phyloP scores from a whole-genome alignment of 2,113 vertebrate genomes.

The Menura novaehollandiae region DNA sequence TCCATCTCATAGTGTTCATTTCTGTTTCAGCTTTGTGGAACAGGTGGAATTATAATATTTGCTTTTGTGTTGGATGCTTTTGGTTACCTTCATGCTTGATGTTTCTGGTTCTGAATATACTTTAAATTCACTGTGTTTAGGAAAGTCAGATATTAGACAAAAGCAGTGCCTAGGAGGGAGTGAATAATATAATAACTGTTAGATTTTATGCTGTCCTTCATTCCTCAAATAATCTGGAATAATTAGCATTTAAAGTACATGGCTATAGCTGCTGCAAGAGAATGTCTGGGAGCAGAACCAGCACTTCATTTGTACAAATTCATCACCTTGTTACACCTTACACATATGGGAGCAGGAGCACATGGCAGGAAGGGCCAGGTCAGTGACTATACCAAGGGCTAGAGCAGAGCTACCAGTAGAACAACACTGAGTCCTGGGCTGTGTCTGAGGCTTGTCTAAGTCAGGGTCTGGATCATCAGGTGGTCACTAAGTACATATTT shows the following conservation, averaged over 20 bases:
- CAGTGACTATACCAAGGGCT: rapidly evolving
- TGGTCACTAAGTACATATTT: neutral
- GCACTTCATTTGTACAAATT: neutral
- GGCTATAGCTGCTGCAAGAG: neutral
- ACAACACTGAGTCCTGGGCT: neutral
- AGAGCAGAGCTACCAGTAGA: neutral
- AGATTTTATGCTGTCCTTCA: neutral
- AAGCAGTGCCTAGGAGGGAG: neutral
- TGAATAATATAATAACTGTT: neutral
- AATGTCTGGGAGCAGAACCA: neutral
- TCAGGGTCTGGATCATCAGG: neutral
- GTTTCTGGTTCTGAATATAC: neutral
- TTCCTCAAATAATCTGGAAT: neutral
- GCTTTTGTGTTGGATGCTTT: neutral
- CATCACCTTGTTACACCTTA: neutral
- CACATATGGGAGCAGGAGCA: neutral
- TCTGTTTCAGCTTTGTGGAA: neutral
- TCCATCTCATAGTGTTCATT: neutral
- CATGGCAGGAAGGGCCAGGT: neutral
- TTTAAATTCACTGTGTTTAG: neutral
- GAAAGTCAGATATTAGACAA: neutral
- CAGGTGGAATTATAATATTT: neutral
- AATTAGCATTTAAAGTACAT: neutral
- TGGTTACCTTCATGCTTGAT: neutral
- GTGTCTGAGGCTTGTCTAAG: neutral